phyloP scores from a whole-genome alignment of 2,113 vertebrate genomes.

The Cettia cetti region DNA sequence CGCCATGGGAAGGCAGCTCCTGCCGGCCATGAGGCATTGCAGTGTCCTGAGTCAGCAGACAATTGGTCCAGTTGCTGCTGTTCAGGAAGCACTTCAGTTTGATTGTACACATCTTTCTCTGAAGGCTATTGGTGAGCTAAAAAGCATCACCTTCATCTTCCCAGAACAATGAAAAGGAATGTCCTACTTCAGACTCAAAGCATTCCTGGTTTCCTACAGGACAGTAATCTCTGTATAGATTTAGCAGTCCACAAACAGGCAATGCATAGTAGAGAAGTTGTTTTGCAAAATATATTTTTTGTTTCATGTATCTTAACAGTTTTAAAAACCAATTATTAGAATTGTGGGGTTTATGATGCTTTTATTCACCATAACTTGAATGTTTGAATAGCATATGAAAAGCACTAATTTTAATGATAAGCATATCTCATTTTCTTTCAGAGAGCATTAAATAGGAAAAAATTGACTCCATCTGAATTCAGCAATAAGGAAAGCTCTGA shows the following conservation, averaged over 20 bases:
- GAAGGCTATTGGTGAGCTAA: not conserved
- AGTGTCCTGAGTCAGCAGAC: not conserved
- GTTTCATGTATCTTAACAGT: not conserved
- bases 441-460: slow-evolving; percentile 77
- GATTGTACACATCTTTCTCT: not conserved
- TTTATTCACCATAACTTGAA: not conserved
- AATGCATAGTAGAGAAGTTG: not conserved
- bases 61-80: not conserved
- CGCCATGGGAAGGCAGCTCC: not conserved
- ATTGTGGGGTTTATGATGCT: not conserved
- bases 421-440: slow-evolving; percentile 70
- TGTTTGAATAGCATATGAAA: not conserved
- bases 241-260: not conserved
- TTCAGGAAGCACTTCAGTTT: not conserved
- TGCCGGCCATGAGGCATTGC: rapidly evolving
- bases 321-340: not conserved
- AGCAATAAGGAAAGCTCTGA: slow-evolving; percentile 86
- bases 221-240: not conserved
- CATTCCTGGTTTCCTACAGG: not conserved
- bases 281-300: not conserved
- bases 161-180: not conserved
- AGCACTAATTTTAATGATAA: not conserved
- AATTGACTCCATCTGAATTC: slow-evolving; percentile 76
- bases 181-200: not conserved
- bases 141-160: not conserved